Evolutionary conservation across 2,888 invertebrate genomes (phyloP).

Genomic region (Melinopterus prodromus): DNA sequence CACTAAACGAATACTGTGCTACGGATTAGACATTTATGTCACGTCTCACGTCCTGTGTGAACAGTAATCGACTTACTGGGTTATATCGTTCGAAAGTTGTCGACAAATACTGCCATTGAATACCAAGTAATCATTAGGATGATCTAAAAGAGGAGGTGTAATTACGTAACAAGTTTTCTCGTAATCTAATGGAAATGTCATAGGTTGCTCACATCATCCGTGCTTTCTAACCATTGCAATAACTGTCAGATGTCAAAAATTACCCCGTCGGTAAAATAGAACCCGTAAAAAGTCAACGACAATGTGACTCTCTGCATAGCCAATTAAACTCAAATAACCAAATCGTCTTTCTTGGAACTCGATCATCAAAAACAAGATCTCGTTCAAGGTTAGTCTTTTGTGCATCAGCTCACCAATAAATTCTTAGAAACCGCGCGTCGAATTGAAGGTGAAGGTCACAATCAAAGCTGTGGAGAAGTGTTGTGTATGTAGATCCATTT

Average conservation of each 20-base stretch:
- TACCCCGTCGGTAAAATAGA: neutral
- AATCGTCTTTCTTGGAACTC: neutral
- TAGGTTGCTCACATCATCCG: neutral
- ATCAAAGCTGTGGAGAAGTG: neutral
- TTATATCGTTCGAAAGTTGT: neutral
- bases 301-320: too few species aligned
- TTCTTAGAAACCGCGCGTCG: neutral
- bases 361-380: neutral
- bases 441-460: neutral
- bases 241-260: neutral
- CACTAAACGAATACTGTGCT: too few species aligned
- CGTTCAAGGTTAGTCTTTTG: neutral
- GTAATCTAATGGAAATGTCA: neutral
- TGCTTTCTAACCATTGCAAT: neutral
- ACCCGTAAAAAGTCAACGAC: too few species aligned
- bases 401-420: neutral
- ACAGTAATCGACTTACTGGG: neutral
- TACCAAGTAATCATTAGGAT: neutral
- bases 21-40: too few species aligned
- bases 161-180: neutral
- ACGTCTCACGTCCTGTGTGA: too few species aligned
- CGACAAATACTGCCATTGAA: neutral
- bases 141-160: neutral
- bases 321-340: neutral
- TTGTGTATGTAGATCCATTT: neutral